Percentiles rank a stretch among this genome's conserved stretches.
phyloP scores from a whole-genome alignment of 1,140 invertebrate genomes.

The Papilio glaucus region DNA sequence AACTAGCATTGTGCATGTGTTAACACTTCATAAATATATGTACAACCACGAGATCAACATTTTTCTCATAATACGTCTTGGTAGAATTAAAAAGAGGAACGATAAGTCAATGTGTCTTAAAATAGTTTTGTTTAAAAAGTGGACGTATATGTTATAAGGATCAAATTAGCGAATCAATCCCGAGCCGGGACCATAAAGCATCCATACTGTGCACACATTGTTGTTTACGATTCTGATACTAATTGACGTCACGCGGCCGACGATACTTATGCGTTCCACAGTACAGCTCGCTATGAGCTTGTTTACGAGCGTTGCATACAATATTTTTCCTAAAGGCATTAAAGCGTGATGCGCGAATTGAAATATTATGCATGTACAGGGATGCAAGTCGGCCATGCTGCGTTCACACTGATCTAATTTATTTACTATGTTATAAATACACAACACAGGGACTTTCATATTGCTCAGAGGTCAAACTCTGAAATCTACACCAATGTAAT shows the following conservation, averaged over 20 bases:
- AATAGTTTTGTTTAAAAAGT: conserved; percentile 20
- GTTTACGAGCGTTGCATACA: conserved; percentile 65
- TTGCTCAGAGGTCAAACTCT: not conserved
- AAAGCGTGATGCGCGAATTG: conserved; percentile 69
- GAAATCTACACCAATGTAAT: no score
- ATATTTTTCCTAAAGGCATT: conserved; percentile 75
- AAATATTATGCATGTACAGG: conserved; percentile 55
- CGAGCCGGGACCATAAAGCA: conserved; percentile 19
- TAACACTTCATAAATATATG: conserved; percentile 2
- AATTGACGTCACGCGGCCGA: conserved; percentile 66
- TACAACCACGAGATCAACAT: not conserved
- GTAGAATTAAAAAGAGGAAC: not conserved
- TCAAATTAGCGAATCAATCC: conserved; percentile 46
- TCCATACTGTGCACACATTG: conserved; percentile 46
- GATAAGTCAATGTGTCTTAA: conserved; percentile 1
- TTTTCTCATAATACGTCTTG: not conserved
- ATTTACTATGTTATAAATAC: no score
- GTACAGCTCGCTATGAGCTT: conserved; percentile 51
- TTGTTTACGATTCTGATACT: conserved; percentile 57
- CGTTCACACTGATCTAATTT: conserved; percentile 9
- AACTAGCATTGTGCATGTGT: no score
- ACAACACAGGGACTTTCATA: not conserved
- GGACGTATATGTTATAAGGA: conserved; percentile 34
- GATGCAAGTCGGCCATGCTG: conserved; percentile 41
- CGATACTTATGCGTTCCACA: conserved; percentile 60